phyloP scores from a whole-genome alignment of 2,888 invertebrate genomes.

The Teleogryllus oceanicus region DNA sequence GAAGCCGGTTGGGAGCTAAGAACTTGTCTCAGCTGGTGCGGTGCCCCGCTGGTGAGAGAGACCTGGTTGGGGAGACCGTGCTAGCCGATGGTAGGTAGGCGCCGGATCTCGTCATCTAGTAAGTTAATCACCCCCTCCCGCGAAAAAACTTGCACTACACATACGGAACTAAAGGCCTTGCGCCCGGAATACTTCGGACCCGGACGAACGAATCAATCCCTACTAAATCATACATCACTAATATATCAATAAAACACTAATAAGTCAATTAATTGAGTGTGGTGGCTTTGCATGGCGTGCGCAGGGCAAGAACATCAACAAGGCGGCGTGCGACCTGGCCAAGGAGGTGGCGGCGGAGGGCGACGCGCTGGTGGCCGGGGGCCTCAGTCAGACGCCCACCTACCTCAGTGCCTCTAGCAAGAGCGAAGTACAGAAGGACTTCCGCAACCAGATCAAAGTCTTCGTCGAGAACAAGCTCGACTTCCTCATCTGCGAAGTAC shows the following conservation, averaged over 20 bases:
- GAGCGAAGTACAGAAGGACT: conserved; percentile 43
- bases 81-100: too few species aligned
- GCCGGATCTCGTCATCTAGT: too few species aligned
- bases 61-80: too few species aligned
- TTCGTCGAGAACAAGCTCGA: conserved; percentile 46
- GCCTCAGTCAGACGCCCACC: conserved; percentile 46
- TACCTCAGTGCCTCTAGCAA: conserved; percentile 45
- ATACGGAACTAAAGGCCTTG: too few species aligned
- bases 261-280: neutral
- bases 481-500: conserved; percentile 47
- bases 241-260: too few species aligned
- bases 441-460: conserved; percentile 45
- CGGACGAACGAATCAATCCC: too few species aligned
- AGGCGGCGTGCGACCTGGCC: conserved; percentile 45
- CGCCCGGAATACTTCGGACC: too few species aligned
- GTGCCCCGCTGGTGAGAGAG: too few species aligned
- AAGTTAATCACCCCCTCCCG: too few species aligned
- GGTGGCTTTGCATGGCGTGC: neutral
- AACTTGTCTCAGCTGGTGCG: too few species aligned
- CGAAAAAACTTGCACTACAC: too few species aligned
- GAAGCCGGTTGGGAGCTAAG: too few species aligned
- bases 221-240: neutral
- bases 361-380: conserved; percentile 45
- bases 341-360: conserved; percentile 46
- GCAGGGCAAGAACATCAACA: conserved; percentile 45